Evolutionary conservation across 2,888 invertebrate genomes (phyloP).

Genomic region (Sminthurides aquaticus): DNA sequence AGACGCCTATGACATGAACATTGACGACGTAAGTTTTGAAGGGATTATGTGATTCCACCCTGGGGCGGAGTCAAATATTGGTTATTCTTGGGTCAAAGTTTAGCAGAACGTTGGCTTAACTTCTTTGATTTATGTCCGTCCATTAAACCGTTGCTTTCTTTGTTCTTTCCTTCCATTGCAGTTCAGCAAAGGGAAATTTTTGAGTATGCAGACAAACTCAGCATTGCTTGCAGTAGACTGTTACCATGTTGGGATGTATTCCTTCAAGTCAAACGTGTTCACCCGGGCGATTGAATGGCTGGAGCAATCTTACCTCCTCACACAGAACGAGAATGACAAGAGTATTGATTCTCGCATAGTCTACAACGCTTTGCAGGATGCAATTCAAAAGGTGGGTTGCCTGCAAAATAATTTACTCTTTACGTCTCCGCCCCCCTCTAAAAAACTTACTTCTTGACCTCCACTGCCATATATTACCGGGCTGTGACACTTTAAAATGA

Average conservation of each 20-base stretch:
- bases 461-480: too few relatives aligned
- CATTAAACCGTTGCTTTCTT: too few relatives aligned
- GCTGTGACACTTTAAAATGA: too few relatives aligned
- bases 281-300: slow-evolving; percentile 47
- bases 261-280: slow-evolving; percentile 45
- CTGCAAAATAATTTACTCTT: too few relatives aligned
- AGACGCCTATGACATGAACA: slow-evolving; percentile 44
- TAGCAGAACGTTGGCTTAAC: neutral
- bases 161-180: too few relatives aligned
- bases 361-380: slow-evolving; percentile 28
- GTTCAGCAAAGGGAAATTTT: slow-evolving; percentile 39
- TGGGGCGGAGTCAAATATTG: too few relatives aligned
- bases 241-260: slow-evolving; percentile 46
- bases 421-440: too few relatives aligned
- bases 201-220: slow-evolving; percentile 30
- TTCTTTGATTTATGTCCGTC: too few relatives aligned
- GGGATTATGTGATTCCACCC: too few relatives aligned
- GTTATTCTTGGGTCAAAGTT: too few relatives aligned
- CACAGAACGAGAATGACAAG: slow-evolving; percentile 43
- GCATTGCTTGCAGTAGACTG: slow-evolving; percentile 46
- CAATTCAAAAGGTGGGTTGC: slow-evolving; percentile 26
- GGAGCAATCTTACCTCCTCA: slow-evolving; percentile 45
- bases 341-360: slow-evolving; percentile 40
- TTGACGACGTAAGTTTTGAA: slow-evolving; percentile 42
- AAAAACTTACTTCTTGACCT: too few relatives aligned